Percentiles rank a stretch among this genome's conserved stretches.
These are phyloP conservation scores for Pitangus sulphuratus DNA, from an alignment of 2,797 vertebrate species.

Conservation along the genomic window DNA sequence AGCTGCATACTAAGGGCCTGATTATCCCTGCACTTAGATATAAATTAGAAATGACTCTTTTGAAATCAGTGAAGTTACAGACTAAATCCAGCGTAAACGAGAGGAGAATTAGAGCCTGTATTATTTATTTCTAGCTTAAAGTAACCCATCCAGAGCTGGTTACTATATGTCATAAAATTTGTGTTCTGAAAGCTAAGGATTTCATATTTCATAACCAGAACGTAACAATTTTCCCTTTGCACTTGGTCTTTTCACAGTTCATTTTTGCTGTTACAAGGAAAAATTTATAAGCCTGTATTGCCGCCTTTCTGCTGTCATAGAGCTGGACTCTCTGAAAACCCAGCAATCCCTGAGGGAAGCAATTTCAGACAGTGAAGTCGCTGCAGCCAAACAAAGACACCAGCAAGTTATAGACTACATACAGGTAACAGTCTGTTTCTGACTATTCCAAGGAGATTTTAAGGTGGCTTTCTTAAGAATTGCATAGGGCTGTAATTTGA, in stretches of 20 bases:
- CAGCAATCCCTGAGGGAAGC: slow-evolving; percentile 96
- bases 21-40: slow-evolving; percentile 33
- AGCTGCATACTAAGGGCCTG: slow-evolving; percentile 35
- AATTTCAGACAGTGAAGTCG: slow-evolving; percentile 91
- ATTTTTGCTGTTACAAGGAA: slow-evolving; percentile 95
- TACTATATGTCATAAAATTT: slow-evolving; percentile 67
- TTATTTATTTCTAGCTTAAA: slow-evolving; percentile 74
- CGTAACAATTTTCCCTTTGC: slow-evolving; percentile 75
- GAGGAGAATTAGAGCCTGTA: slow-evolving; percentile 18
- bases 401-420: slow-evolving; percentile 93
- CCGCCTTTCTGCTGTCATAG: slow-evolving; percentile 93
- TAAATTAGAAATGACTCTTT: slow-evolving; percentile 15
- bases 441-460: slow-evolving; percentile 60
- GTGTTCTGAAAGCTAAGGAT: slow-evolving; percentile 72
- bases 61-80: slow-evolving; percentile 17
- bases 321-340: slow-evolving; percentile 94
- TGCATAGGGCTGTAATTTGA: slow-evolving; percentile 61
- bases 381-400: slow-evolving; percentile 91
- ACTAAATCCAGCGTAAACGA: slow-evolving; percentile 31
- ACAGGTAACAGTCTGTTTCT: slow-evolving; percentile 84
- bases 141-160: slow-evolving; percentile 64
- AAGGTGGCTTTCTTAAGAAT: slow-evolving; percentile 66
- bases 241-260: slow-evolving; percentile 84
- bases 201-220: slow-evolving; percentile 71
- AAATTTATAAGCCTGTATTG: slow-evolving; percentile 97